Percentiles rank a stretch among this genome's conserved stretches.
Conservation (phyloP, 2,888 invertebrate genomes). For the Nemapogon koenigi region DNA sequence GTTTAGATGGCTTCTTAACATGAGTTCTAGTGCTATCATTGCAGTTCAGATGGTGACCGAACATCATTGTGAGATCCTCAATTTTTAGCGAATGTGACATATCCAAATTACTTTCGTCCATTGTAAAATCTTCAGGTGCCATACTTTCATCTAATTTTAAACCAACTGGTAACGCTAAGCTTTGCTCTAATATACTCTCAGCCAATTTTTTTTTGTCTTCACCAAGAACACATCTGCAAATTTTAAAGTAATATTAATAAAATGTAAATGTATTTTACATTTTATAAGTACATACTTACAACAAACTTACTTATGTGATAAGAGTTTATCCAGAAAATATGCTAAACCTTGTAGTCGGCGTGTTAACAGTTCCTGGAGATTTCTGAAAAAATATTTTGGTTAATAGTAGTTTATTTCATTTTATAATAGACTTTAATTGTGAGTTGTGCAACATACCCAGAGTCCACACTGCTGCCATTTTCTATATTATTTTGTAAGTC, state of each 20-base stretch:
- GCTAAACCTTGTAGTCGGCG: slow-evolving; percentile 70
- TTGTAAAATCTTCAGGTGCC: slow-evolving; percentile 47
- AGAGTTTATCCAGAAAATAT: slow-evolving; percentile 68
- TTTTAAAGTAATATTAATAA: too few species aligned
- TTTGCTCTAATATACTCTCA: slow-evolving; percentile 56
- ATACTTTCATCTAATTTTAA: slow-evolving; percentile 53
- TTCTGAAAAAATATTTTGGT: slow-evolving; percentile 31
- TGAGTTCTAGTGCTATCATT: slow-evolving; percentile 28
- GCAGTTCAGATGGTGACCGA: slow-evolving; percentile 48
- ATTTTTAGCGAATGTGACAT: slow-evolving; percentile 48
- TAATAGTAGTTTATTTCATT: not conserved
- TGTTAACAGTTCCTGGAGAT: slow-evolving; percentile 59
- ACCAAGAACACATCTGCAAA: slow-evolving; percentile 48
- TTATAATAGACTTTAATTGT: not conserved
- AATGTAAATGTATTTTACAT: slow-evolving; percentile 22
- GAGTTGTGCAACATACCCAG: not conserved
- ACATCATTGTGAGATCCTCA: slow-evolving; percentile 54
- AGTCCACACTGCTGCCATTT: slow-evolving; percentile 25
- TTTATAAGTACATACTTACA: too few species aligned
- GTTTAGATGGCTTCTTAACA: slow-evolving; percentile 24
- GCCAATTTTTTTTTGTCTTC: slow-evolving; percentile 56
- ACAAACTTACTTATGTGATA: slow-evolving; percentile 67
- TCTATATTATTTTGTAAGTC: slow-evolving; percentile 44
- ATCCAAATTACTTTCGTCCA: slow-evolving; percentile 51
- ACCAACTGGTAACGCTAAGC: slow-evolving; percentile 52